Base-by-base conservation (phyloP, 1,140 invertebrate genomes). In the Zaprionus gabonicus region DNA sequence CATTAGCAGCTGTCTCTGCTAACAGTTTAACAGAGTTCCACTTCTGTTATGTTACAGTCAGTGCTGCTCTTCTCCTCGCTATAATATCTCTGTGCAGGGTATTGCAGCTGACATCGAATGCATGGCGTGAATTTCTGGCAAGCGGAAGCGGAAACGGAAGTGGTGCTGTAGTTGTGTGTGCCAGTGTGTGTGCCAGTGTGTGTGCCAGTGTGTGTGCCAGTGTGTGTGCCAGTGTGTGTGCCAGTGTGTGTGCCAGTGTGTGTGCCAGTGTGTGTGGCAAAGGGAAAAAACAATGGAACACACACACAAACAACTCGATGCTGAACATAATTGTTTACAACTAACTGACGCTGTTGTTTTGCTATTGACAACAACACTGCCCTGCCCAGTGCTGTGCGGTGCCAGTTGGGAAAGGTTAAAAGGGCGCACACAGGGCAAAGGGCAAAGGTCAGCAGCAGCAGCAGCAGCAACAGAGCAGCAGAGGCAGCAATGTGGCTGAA, bases 291-390 rank as follows among this genome's bases (percentile, higher is more conserved):
- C 71, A 73, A 73, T 74, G 49, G 57, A 36, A 12, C 38, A 41
- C 38, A 41, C 15, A 41, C 15, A 46, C 7, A 44, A 10, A 31
- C 53, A 38, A 38, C 41, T 70, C 36, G 13, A 55, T 49, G 51
- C 62, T 66, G 38, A 20, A 56, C 53, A 75, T 82, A 71, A 82
- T 67, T 70, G 62, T 71, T 71, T 53, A 60, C 68, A 67, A 56
- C 38, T 60, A 51, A 51, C 46, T 51, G 46, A 51, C 46, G 63
- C 34, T 44, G 27, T 69, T 57, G 71, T 46, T 62, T 68, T 73
- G 46, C 28, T 55, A 56, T 55, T 41, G 58, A 55, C 58, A 63
- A 55, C 15, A 70, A 63, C 27, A 28, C 27, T 17, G 31, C 31
- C 9, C 9, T 10, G 31, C 23, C 2, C 20, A 20, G 20, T 31